These are phyloP conservation scores for Pogona vitticeps DNA, from an alignment of 2,113 vertebrate species.

Conservation along the genomic window DNA sequence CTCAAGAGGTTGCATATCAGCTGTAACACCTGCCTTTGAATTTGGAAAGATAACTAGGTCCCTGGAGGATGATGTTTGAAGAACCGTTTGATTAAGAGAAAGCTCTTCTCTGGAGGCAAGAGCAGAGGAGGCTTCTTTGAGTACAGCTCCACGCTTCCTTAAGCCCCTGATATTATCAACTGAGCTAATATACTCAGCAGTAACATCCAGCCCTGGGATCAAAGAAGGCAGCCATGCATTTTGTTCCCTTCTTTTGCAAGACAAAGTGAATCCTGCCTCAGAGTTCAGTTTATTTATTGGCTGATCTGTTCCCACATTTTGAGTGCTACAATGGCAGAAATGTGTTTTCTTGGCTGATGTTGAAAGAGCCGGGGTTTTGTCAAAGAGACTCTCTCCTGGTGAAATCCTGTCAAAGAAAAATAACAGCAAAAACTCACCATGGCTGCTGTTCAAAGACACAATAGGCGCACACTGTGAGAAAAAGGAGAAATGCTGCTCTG, in stretches of 20 bases:
- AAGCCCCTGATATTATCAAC: slow-evolving; percentile 53
- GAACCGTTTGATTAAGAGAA: slow-evolving; percentile 35
- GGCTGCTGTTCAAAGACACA: background rate
- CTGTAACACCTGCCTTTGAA: slow-evolving; percentile 11
- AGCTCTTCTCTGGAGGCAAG: slow-evolving; percentile 26
- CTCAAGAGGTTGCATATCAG: slow-evolving; percentile 40
- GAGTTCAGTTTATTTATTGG: slow-evolving; percentile 55
- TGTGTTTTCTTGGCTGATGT: slow-evolving; percentile 43
- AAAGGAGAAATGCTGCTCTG: background rate
- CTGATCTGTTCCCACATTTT: slow-evolving; percentile 10
- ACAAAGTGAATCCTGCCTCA: slow-evolving; percentile 42
- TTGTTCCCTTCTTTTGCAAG: slow-evolving; percentile 74
- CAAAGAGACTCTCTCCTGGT: slow-evolving; percentile 88
- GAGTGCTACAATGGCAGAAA: slow-evolving; percentile 79
- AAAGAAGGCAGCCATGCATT: slow-evolving; percentile 70
- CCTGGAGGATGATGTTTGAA: slow-evolving; percentile 8
- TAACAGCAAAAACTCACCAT: slow-evolving; percentile 21
- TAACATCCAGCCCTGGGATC: slow-evolving; percentile 87
- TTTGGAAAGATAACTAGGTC: background rate
- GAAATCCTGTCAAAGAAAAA: slow-evolving; percentile 77
- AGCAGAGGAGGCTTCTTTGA: slow-evolving; percentile 28
- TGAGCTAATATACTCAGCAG: slow-evolving; percentile 79
- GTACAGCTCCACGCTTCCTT: slow-evolving; percentile 46
- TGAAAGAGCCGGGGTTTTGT: slow-evolving; percentile 70
- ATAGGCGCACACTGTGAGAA: background rate